Percentiles rank a stretch among this genome's conserved stretches.
Evolutionary conservation across 2,797 vertebrate species (phyloP).

Genomic region (Sebastes itinus): DNA sequence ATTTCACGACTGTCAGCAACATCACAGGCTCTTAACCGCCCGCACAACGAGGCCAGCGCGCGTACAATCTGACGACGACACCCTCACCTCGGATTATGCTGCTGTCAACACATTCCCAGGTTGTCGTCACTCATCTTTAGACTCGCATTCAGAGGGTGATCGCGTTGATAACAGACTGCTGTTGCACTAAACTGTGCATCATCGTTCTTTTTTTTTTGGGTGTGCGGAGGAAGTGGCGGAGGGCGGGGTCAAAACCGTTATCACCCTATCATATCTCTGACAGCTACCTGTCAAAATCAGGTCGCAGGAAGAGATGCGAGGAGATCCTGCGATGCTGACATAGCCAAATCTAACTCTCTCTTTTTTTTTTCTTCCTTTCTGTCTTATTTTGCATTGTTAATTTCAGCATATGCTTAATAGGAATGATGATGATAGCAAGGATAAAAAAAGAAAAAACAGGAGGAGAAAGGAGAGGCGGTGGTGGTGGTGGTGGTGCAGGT

Average conservation of each 20-base stretch:
- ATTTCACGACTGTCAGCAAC: slow-evolving; percentile 55
- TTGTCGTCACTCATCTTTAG: slow-evolving; percentile 75
- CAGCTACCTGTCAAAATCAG: slow-evolving; percentile 91
- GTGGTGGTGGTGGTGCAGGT: slow-evolving; percentile 16
- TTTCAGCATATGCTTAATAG: slow-evolving; percentile 92
- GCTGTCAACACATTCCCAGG: slow-evolving; percentile 77
- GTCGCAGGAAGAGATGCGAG: slow-evolving; percentile 68
- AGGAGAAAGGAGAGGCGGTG: slow-evolving; percentile 37
- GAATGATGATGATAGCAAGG: slow-evolving; percentile 87
- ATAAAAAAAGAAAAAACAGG: slow-evolving; percentile 87
- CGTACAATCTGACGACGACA: slow-evolving; percentile 54
- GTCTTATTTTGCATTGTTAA: slow-evolving; percentile 90
- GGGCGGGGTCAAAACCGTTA: slow-evolving; percentile 82
- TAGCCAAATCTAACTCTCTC: slow-evolving; percentile 68
- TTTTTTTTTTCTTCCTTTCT: slow-evolving; percentile 45
- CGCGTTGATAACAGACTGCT: slow-evolving; percentile 75
- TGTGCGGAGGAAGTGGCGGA: slow-evolving; percentile 46
- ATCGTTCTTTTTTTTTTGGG: slow-evolving; percentile 34
- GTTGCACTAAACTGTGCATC: slow-evolving; percentile 70
- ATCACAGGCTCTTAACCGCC: slow-evolving; percentile 61
- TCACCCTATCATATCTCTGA: slow-evolving; percentile 84
- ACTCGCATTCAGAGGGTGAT: slow-evolving; percentile 67
- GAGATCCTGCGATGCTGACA: slow-evolving; percentile 77
- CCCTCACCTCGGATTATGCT: slow-evolving; percentile 75
- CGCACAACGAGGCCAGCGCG: slow-evolving; percentile 40